These are phyloP conservation scores for Neogobius melanostomus DNA, from an alignment of 2,113 vertebrate genomes.

Conservation along the genomic window DNA sequence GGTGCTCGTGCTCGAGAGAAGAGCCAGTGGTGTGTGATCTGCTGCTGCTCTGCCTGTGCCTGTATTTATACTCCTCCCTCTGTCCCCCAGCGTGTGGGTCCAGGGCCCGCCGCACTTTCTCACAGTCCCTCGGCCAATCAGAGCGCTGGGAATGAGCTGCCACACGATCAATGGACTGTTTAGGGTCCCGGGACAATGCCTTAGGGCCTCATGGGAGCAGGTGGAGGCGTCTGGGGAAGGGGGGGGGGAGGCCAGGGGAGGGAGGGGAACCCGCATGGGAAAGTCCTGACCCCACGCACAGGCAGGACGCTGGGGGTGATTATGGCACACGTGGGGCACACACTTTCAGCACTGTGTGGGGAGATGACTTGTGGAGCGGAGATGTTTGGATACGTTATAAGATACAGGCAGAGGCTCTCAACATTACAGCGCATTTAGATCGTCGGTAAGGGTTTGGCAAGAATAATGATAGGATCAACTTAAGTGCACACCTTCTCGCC, in stretches of 20 bases:
- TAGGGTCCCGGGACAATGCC: slow-evolving; percentile 70
- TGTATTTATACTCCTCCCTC: slow-evolving; percentile 74
- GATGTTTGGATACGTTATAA: not conserved
- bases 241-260: slow-evolving; percentile 50
- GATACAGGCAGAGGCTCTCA: not conserved
- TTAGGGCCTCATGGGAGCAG: slow-evolving; percentile 76
- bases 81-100: slow-evolving; percentile 78
- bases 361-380: slow-evolving; percentile 17
- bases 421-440: not conserved
- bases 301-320: slow-evolving; percentile 65
- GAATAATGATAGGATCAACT: too few species aligned
- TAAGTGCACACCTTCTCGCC: too few species aligned
- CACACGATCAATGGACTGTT: slow-evolving; percentile 80
- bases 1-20: slow-evolving; percentile 14
- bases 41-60: slow-evolving; percentile 38
- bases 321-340: slow-evolving; percentile 71
- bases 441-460: not conserved
- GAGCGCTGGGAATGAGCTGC: slow-evolving; percentile 73
- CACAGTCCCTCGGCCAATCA: slow-evolving; percentile 72
- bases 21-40: slow-evolving; percentile 68
- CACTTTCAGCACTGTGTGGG: slow-evolving; percentile 30
- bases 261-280: slow-evolving; percentile 73
- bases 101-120: slow-evolving; percentile 72
- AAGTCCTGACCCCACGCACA: slow-evolving; percentile 75
- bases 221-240: slow-evolving; percentile 69